A percentile compares a stretch with the other conserved stretches of the same genome.
Conservation (phyloP, 2,888 invertebrate species). For the Camponotus fellah region DNA sequence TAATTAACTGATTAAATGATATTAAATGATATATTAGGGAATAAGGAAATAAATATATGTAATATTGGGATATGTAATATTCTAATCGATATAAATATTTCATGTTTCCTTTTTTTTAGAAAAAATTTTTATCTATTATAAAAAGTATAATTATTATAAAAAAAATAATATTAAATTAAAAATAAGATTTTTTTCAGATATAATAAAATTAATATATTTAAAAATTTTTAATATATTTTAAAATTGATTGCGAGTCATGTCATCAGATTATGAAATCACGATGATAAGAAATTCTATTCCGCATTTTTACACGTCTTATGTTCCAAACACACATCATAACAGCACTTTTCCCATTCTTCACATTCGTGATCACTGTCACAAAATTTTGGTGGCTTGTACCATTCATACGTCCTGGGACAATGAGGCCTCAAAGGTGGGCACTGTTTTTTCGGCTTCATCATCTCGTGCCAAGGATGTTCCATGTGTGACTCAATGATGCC, state of each 20-base stretch:
- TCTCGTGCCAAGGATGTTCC: slow-evolving; percentile 31
- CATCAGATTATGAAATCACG: not conserved
- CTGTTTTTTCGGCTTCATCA: slow-evolving; percentile 49
- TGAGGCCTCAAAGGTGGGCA: slow-evolving; percentile 74
- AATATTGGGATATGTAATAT: not conserved
- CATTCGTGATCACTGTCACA: slow-evolving; percentile 74
- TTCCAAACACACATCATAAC: slow-evolving; percentile 77
- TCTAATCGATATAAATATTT: not conserved
- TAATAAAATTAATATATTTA: not conserved
- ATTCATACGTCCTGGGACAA: slow-evolving; percentile 73
- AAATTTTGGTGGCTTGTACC: slow-evolving; percentile 66
- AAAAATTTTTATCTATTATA: not conserved
- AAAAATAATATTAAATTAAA: not conserved
- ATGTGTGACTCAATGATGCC: slow-evolving; percentile 25
- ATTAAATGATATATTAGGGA: not conserved
- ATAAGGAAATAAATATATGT: not conserved
- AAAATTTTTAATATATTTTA: not conserved
- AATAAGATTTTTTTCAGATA: not conserved
- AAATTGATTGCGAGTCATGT: not conserved
- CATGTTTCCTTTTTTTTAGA: not conserved
- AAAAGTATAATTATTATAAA: not conserved
- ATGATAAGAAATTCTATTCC: slow-evolving; percentile 58
- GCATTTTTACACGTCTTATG: slow-evolving; percentile 75
- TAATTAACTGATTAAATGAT: not conserved
- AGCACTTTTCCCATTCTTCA: slow-evolving; percentile 71